Evolutionary conservation across 2,113 vertebrate genomes (phyloP), one percentile per base, ranked within the genome.

Genomic region (Odontophorus gujanensis): DNA sequence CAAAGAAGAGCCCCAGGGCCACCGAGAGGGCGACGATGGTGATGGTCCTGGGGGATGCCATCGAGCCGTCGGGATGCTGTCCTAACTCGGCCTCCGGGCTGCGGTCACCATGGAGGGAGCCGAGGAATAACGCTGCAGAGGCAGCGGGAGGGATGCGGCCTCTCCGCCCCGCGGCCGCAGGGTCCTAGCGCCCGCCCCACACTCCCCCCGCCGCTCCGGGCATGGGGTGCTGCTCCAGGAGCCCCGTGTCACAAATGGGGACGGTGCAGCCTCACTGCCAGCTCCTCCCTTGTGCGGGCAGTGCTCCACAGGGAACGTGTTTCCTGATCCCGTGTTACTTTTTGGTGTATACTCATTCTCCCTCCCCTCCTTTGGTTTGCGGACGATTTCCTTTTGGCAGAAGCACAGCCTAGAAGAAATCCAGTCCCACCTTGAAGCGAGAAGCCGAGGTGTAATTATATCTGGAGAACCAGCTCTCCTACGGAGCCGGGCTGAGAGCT

Each of bases 1-100:
- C 98, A 66, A 99, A 99, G 95, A 99, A 99, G 47, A 99, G 98
- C 62, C 99, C 99, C 82, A 99, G 95, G 59, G 99, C 99, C 75
- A 99, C 98, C 3, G 99, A 99, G 30, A 99, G 99, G 73, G 98
- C 98, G 53, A 99, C 97, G 24, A 99, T 99, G 69, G 99, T 99
- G 91, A 99, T 26, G 40, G 99, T 99, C 97, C 99, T 98, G 51
- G 99, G 99, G 45, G 99, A 99, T 87, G 99, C 98, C 99, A 99
- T 99, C 16, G 97, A 97, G 87, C 85, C 28, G 40, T 82, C 26
- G 55, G 74, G 95, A 89, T 66, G 69, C 25, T 42, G 69, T 94
- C 89, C 86, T 95, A 92, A 73, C 42, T 73, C 93, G 95, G 93
- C 89, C 91, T 94, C 65, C 71, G 79, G 59, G 83, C 95, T 92